These are phyloP conservation scores for Lepeophtheirus nordmannii DNA, from an alignment of 2,888 invertebrate genomes.

Conservation along the genomic window DNA sequence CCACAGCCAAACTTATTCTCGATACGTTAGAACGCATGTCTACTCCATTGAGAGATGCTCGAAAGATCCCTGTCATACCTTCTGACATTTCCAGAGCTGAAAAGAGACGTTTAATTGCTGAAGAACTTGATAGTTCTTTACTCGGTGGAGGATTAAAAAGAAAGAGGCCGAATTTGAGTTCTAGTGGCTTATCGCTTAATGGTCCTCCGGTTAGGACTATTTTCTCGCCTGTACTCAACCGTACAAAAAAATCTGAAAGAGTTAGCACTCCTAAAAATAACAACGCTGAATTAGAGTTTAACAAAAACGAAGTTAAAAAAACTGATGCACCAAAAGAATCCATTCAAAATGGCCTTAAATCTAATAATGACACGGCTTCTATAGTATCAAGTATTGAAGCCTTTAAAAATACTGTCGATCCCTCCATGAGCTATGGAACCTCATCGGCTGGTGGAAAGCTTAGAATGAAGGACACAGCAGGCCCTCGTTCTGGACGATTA, in stretches of 20 bases:
- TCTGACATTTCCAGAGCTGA: slow-evolving; percentile 15
- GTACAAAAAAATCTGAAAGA: background rate
- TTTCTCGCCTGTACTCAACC: slow-evolving; percentile 5
- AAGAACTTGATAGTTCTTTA: slow-evolving; percentile 6
- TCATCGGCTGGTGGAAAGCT: slow-evolving; percentile 5
- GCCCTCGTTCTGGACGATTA: background rate
- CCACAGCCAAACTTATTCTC: slow-evolving; percentile 57
- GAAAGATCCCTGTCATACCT: slow-evolving; percentile 47
- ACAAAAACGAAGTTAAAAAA: background rate
- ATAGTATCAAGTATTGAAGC: background rate
- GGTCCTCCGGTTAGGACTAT: slow-evolving; percentile 12
- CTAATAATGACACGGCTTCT: background rate
- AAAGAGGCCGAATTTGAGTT: background rate
- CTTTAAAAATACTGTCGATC: background rate
- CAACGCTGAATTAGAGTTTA: background rate
- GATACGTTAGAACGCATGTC: slow-evolving; percentile 65
- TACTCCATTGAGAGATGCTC: slow-evolving; percentile 60
- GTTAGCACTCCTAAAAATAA: background rate
- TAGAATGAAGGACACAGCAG: background rate
- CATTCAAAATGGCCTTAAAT: background rate
- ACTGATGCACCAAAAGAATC: background rate
- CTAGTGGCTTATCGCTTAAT: background rate
- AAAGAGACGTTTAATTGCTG: slow-evolving; percentile 16
- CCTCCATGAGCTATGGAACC: background rate
- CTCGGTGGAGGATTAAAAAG: background rate